Evolutionary conservation across 2,113 vertebrate genomes (phyloP), one percentile per base, ranked within the genome.

Genomic region (Sorex fumeus): DNA sequence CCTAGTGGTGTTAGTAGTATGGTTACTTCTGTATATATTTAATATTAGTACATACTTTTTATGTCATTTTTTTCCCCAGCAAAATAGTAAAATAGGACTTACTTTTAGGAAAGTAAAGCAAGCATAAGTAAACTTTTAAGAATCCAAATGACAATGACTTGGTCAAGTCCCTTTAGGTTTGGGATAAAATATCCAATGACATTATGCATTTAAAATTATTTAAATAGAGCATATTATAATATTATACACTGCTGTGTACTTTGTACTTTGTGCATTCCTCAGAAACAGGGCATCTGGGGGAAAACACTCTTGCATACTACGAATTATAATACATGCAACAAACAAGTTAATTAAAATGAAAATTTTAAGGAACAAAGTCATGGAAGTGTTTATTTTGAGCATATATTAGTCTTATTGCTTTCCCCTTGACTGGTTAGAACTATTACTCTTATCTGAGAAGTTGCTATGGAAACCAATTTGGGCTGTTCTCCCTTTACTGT

Each of bases 381-480:
- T 94, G 85, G 84, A 97, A 96, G 85, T 93, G 84, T 96, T 97
- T 96, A 95, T 97, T 94, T 96, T 93, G 79, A 87, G 81, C 91
- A 90, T 95, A 97, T 97, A 97, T 97, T 96, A 96, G 91, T 96
- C 88, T 97, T 93, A 87, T 85, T 96, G 96, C 96, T 97, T 93
- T 93, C 88, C 95, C 96, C 97, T 89, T 93, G 97, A 95, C 96
- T 96, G 94, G 93, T 87, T 96, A 97, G 92, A 91, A 87, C 90
- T 86, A 95, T 95, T 96, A 95, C 90, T 92, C 88, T 97, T 97
- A 97, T 90, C 96, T 91, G 88, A 87, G 88, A 93, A 71, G 97
- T 98, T 98, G 90, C 97, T 88, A 98, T 98, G 96, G 98, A 97
- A 98, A 98, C 97, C 67, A 69, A 95, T 96, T 96, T 96, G 95